Evolutionary conservation across 2,113 vertebrate species (phyloP), one percentile per base, ranked within the genome.

Genomic region (Nymphicus hollandicus): DNA sequence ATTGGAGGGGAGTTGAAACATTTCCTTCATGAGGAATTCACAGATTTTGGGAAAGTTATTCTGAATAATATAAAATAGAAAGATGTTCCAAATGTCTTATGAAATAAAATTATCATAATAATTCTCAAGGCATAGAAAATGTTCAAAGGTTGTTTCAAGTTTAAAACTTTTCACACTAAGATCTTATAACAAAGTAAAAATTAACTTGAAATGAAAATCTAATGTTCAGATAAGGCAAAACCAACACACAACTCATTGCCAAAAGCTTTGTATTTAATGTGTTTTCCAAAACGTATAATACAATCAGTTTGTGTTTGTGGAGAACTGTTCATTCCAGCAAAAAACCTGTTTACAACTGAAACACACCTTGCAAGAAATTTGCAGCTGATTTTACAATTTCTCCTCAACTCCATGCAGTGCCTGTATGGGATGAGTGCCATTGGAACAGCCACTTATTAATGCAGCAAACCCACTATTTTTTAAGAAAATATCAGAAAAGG

Each of bases 11-110:
- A 86, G 6, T 27, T 70, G 55, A 56, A 96, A 91, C 9, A 1
- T 52, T 70, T 92, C 11, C 49, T 95, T 92, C 55, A 69, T 41
- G 43, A 94, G 31, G 65, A 93, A 49, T 94, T 84, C 80, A 92
- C 63, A 90, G 68, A 88, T 90, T 63, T 69, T 35, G 13, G 44
- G n/a, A 65, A 91, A 91, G 28, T 66, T 91, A 61, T 90, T 91
- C 41, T 63, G 74, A 82, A 77, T 31, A 88, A 86, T 68, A 68
- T 17, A 82, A 73, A 39, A 52, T 25, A 61, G 63, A 86, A 94
- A 76, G 24, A 49, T 52, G 37, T 58, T 80, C 66, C 76, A 88
- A 72, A 88, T 63, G 41, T 73, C 49, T 92, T 73, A 63, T 14
- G 28, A 83, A 43, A 77, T 72, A 37, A 88, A 94, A 90, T 70